Evolutionary conservation across 2,797 vertebrate genomes (phyloP).

Genomic region (Phoxinus dragarum): DNA sequence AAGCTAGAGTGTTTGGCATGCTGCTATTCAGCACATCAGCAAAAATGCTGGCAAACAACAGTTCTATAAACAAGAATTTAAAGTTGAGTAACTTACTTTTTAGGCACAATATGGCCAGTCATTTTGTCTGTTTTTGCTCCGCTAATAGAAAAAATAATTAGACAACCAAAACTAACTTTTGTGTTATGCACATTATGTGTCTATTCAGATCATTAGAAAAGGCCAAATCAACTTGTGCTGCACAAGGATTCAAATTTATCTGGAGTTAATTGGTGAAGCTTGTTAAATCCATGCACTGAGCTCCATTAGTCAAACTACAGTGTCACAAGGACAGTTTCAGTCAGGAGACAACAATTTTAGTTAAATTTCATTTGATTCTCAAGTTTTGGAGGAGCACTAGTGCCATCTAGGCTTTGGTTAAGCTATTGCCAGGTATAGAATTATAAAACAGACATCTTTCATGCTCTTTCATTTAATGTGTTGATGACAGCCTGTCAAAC

Average conservation of each 20-base stretch:
- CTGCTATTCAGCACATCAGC: neutral
- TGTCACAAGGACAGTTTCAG: neutral
- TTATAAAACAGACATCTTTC: neutral
- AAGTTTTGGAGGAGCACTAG: conserved; percentile 38
- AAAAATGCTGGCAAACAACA: neutral
- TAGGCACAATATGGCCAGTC: neutral
- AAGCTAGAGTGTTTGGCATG: neutral
- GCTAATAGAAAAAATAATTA: neutral
- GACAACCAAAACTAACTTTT: neutral
- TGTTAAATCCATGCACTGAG: neutral
- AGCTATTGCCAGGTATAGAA: neutral
- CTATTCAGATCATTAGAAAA: neutral
- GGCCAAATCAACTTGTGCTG: neutral
- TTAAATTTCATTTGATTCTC: neutral
- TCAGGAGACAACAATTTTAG: neutral
- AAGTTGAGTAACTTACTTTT: neutral
- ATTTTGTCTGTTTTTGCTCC: neutral
- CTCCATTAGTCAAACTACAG: neutral
- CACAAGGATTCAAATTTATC: neutral
- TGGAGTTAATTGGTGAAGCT: neutral
- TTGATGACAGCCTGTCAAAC: conserved; percentile 6
- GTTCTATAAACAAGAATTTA: neutral
- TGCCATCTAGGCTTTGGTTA: conserved; percentile 53
- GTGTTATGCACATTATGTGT: neutral
- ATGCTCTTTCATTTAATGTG: conserved; percentile 1